Base-by-base conservation (phyloP, 2,113 vertebrate species). In the Narcine bancroftii region DNA sequence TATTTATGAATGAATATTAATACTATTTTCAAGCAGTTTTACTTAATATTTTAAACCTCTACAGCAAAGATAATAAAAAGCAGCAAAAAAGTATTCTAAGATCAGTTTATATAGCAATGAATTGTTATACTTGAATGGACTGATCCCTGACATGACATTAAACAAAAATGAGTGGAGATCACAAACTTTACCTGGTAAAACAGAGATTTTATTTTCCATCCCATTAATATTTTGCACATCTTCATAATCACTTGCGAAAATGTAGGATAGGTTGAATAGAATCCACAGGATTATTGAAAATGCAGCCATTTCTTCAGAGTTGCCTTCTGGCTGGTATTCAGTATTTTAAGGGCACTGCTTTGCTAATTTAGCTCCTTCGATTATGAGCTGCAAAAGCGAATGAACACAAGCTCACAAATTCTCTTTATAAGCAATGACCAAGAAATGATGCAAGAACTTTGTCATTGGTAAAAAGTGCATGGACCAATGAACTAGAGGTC, bases 151-250 rank as follows among this genome's bases (percentile, higher is more conserved):
- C n/a, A n/a, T n/a, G n/a, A n/a, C n/a, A n/a, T n/a, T n/a, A n/a
- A n/a, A n/a, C n/a, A n/a, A n/a, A n/a, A n/a, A n/a, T n/a, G n/a
- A n/a, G n/a, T n/a, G n/a, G n/a, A n/a, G n/a, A n/a, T n/a, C n/a
- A 60, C 29, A 71, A 69, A 21, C 4, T 11, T 69, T 71, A 91
- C 89, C 89, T 71, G 89, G 89, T 91, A 91, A 69, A 91, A 95
- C 96, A 4, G 94, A 93, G 92, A 96, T 97, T 5, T 96, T 96
- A 89, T 97, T 97, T 93, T 96, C 96, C 92, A 96, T 97, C 91
- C 95, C 92, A 0, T 97, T 96, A 72, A 94, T 93, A 1, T 94
- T 97, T 93, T 96, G 95, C 93, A 97, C 94, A 29, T 97, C 94
- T 0, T 97, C 97, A 4, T 97, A 97, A 0, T 94, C 94, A 0